These are phyloP conservation scores for Clepsis dumicolana DNA, from an alignment of 2,888 invertebrate genomes.

Conservation along the genomic window DNA sequence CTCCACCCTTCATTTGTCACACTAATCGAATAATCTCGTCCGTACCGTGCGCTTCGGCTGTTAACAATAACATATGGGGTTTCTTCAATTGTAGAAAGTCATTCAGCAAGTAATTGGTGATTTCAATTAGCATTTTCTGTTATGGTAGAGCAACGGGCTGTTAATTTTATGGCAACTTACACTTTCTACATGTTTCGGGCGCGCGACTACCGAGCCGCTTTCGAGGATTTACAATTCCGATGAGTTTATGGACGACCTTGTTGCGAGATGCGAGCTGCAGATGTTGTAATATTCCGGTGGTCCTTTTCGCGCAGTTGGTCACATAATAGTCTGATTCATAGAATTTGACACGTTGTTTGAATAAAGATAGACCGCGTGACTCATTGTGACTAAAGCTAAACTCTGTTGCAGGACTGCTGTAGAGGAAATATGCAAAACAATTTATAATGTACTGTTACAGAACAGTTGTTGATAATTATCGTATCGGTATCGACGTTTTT, in stretches of 20 bases:
- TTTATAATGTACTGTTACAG: background rate
- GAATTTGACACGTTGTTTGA: conserved; percentile 49
- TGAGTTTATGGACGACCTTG: conserved; percentile 59
- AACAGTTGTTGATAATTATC: background rate
- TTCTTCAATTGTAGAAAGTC: conserved; percentile 56
- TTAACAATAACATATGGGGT: conserved; percentile 61
- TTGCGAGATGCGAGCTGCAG: conserved; percentile 32
- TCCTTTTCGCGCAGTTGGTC: conserved; percentile 66
- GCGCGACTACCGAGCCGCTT: conserved; percentile 70
- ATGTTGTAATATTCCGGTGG: conserved; percentile 50
- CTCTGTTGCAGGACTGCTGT: conserved; percentile 9
- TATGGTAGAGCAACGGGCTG: conserved; percentile 62
- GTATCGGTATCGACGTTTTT: background rate
- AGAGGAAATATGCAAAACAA: background rate
- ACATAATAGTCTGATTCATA: conserved; percentile 70
- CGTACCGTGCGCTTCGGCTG: conserved; percentile 60
- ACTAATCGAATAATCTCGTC: conserved; percentile 48
- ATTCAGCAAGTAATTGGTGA: conserved; percentile 66
- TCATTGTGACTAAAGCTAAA: conserved; percentile 52
- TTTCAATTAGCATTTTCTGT: conserved; percentile 74
- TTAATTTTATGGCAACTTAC: conserved; percentile 72
- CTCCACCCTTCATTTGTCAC: conserved; percentile 47
- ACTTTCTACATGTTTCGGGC: conserved; percentile 75
- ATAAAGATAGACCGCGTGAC: conserved; percentile 58
- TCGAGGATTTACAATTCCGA: conserved; percentile 64